Conservation (phyloP, 2,113 vertebrate genomes). For the Orientallactaga bullata region DNA sequence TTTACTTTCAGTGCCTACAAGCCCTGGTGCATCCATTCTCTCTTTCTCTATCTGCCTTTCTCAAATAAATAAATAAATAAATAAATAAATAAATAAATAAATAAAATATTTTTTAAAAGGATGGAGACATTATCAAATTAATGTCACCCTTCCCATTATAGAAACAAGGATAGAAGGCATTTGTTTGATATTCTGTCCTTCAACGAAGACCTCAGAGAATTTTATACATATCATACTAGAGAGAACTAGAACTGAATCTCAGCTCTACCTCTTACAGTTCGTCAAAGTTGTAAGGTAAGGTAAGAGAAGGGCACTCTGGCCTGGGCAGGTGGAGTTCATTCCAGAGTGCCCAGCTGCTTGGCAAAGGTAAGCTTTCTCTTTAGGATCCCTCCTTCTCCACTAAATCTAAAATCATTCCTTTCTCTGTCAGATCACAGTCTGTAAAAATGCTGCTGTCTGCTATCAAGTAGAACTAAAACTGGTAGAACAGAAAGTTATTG, state of each 20-base stretch:
- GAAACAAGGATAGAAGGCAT: not conserved
- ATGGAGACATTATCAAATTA: not conserved
- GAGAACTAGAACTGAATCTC: not conserved
- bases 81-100: no score
- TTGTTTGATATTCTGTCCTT: not conserved
- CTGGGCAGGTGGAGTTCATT: not conserved
- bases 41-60: no score
- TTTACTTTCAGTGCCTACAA: no score
- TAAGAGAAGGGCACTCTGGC: not conserved
- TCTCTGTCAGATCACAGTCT: not conserved
- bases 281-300: not conserved
- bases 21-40: no score
- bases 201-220: constrained; percentile 34
- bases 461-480: constrained; percentile 9
- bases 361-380: not conserved
- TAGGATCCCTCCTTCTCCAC: not conserved
- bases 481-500: not conserved
- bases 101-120: no score
- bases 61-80: no score
- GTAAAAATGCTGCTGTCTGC: not conserved
- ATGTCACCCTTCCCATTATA: not conserved
- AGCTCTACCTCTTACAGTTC: not conserved
- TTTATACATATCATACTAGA: not conserved
- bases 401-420: not conserved
- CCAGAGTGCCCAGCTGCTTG: not conserved